Percentiles rank a stretch among this genome's conserved stretches.
Evolutionary conservation across 2,113 vertebrate genomes (phyloP).

Genomic region (Odocoileus virginianus): DNA sequence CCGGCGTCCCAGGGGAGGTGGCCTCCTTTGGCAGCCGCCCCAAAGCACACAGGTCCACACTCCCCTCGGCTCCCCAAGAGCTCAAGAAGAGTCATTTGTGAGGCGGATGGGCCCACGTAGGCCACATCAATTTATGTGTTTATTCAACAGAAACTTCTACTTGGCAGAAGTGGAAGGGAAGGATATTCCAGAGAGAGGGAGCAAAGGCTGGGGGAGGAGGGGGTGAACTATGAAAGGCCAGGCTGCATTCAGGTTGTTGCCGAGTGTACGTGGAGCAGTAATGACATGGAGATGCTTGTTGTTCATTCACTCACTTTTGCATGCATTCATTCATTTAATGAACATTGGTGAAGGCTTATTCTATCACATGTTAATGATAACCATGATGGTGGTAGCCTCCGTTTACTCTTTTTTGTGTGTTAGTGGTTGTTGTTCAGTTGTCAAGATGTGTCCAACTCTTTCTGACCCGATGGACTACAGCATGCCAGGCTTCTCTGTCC

Average conservation of each 20-base stretch:
- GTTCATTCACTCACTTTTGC: not conserved
- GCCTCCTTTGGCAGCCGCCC: not conserved
- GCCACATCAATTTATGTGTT: not conserved
- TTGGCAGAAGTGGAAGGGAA: not conserved
- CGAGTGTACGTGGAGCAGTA: not conserved
- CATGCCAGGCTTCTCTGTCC: not conserved
- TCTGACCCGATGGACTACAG: not conserved
- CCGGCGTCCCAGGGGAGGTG: not conserved
- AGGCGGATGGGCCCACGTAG: not conserved
- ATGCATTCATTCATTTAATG: not conserved
- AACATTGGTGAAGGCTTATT: not conserved
- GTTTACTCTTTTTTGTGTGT: accelerated
- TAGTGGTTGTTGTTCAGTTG: not conserved
- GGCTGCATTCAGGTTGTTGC: not conserved
- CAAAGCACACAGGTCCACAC: not conserved
- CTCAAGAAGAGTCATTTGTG: not conserved
- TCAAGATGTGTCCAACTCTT: not conserved
- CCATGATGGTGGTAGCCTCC: too few relatives aligned
- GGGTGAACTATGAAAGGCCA: not conserved
- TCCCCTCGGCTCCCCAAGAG: not conserved
- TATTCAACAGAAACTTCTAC: not conserved
- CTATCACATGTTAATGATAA: not conserved
- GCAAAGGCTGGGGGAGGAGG: too few relatives aligned
- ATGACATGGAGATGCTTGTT: not conserved
- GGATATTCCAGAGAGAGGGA: not conserved